Percentiles rank a stretch among this genome's conserved stretches.
These are phyloP conservation scores for Leucophenga montana DNA, from an alignment of 2,888 invertebrate species.

Conservation along the genomic window DNA sequence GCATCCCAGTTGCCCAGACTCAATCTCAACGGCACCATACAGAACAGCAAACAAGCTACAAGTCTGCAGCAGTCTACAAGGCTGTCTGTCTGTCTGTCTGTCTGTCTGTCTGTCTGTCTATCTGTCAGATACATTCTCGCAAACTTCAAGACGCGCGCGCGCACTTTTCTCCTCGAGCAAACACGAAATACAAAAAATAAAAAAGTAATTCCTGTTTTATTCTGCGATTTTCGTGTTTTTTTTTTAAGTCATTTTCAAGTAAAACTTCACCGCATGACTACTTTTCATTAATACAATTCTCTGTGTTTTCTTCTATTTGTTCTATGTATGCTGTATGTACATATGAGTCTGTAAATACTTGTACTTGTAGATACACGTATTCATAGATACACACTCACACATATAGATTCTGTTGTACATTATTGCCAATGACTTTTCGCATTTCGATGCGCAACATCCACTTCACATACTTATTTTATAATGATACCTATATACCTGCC, in stretches of 20 bases:
- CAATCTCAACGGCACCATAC: constrained; percentile 1
- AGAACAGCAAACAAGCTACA: constrained; percentile 11
- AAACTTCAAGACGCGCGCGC: constrained; percentile 11
- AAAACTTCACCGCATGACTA: constrained; percentile 7
- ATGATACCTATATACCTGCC: background rate
- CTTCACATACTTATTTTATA: too few species aligned
- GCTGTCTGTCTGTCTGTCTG: background rate
- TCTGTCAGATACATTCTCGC: too few species aligned
- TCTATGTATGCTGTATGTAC: background rate
- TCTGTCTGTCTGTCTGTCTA: background rate
- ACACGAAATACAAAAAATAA: constrained; percentile 3
- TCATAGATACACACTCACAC: background rate
- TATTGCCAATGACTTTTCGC: constrained; percentile 6
- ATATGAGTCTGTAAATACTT: background rate
- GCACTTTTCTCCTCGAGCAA: constrained; percentile 23
- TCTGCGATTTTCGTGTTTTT: constrained; percentile 1
- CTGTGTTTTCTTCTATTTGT: too few species aligned
- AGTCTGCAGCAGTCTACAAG: background rate
- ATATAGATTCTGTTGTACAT: background rate
- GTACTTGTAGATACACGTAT: constrained; percentile 1
- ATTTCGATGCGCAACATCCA: background rate
- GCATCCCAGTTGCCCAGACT: background rate
- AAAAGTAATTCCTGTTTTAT: constrained; percentile 7
- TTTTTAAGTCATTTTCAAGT: constrained; percentile 1
- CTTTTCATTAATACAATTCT: constrained; percentile 1